Conservation (phyloP, 2,113 vertebrate genomes). For the Halichoerus grypus region DNA sequence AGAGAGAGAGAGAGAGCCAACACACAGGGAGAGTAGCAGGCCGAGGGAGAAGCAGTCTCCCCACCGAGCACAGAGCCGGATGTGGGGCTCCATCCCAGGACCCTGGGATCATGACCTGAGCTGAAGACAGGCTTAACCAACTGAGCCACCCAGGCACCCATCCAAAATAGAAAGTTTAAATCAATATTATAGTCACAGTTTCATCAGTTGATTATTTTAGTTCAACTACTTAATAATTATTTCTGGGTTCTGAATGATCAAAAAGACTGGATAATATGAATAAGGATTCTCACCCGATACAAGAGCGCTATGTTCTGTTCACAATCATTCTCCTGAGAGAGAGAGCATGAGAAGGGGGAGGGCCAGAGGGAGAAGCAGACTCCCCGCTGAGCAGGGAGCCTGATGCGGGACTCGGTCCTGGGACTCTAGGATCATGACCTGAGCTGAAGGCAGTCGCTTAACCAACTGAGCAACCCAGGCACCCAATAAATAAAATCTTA, state of each 20-base stretch:
- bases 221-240: not conserved
- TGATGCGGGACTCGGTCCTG: no score
- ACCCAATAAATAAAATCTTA: no score
- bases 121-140: not conserved
- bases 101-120: not conserved
- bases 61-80: not conserved
- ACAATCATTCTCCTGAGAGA: not conserved
- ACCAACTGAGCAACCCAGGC: no score
- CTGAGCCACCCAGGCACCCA: not conserved
- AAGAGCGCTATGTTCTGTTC: not conserved
- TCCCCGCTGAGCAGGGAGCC: no score
- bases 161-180: not conserved
- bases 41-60: no score
- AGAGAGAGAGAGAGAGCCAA: not conserved
- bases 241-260: not conserved
- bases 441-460: no score
- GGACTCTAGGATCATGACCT: no score
- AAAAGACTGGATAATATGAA: not conserved
- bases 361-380: no score
- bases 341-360: no score
- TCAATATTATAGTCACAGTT: not conserved
- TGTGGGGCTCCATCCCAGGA: not conserved
- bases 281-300: not conserved
- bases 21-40: no score
- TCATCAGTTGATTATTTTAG: slow-evolving; percentile 17